Evolutionary conservation across 1,140 invertebrate genomes (phyloP), one percentile per base, ranked within the genome.

Genomic region (Argopecten irradians): DNA sequence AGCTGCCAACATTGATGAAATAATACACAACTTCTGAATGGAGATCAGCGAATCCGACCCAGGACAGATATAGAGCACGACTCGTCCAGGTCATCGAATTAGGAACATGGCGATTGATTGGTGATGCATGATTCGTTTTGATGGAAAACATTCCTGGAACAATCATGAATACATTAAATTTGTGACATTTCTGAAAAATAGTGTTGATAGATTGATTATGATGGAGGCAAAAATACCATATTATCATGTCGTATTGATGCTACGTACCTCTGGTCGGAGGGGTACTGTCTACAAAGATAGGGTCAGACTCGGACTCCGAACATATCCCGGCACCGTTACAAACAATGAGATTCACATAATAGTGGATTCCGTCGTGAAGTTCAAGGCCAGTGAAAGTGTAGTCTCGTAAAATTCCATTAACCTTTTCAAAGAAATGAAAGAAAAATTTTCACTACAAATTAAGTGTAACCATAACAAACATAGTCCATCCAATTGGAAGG

Each of bases 111-210:
- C 92, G 86, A 19, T 84, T 46, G n/a, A 92, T 84, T 14, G 85
- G 55, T 11, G 91, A 91, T 39, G 92, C 90, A 89, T 92, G 91
- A 11, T 89, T 89, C 19, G 91, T 93, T 33, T 83, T 28, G 33
- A 93, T 88, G 22, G 91, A 91, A 91, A 93, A 93, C 90, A 90
- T 93, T 32, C 92, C 92, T 92, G 34, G 22, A 82, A 89, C 55
- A 71, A 46, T 16, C n/a, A n/a, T n/a, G n/a, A n/a, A n/a, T n/a
- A n/a, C n/a, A n/a, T n/a, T n/a, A n/a, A n/a, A n/a, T n/a, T n/a
- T n/a, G n/a, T n/a, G n/a, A n/a, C n/a, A n/a, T n/a, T n/a, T n/a
- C n/a, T n/a, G n/a, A n/a, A n/a, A n/a, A n/a, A n/a, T n/a, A n/a
- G n/a, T n/a, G n/a, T n/a, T n/a, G n/a, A n/a, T n/a, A n/a, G n/a